These are phyloP conservation scores for Acrossocheilus fasciatus DNA, from an alignment of 2,797 vertebrate species.

Conservation along the genomic window DNA sequence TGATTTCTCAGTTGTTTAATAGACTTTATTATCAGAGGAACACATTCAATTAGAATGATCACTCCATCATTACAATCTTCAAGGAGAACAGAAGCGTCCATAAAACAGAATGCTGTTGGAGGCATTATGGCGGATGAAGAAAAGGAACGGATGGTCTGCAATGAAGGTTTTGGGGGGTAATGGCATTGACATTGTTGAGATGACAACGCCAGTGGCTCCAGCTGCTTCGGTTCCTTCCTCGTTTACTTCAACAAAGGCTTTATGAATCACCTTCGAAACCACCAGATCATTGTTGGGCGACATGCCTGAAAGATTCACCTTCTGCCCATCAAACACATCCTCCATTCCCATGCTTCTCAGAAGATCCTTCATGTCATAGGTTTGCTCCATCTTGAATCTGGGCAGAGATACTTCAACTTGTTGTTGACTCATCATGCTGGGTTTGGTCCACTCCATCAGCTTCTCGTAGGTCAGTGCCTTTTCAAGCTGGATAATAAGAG, in stretches of 20 bases:
- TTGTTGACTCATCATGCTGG: rapidly evolving
- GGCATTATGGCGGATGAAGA: constrained; percentile 86
- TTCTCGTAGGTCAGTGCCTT: background rate
- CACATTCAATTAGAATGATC: background rate
- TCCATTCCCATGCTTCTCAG: constrained; percentile 8
- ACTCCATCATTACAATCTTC: background rate
- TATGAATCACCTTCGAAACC: constrained; percentile 16
- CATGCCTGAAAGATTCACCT: constrained; percentile 11
- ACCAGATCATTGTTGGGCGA: constrained; percentile 1
- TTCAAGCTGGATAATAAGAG: background rate
- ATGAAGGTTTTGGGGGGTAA: constrained; percentile 61
- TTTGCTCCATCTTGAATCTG: background rate
- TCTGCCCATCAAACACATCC: rapidly evolving
- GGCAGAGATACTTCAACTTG: background rate
- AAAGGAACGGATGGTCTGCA: constrained; percentile 90
- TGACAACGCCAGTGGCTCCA: background rate
- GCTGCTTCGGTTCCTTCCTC: constrained; percentile 37
- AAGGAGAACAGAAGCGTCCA: constrained; percentile 69
- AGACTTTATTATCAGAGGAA: background rate
- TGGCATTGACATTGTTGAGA: background rate
- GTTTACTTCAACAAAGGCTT: constrained; percentile 39
- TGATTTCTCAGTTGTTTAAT: background rate
- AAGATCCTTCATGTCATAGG: rapidly evolving
- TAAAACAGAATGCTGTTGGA: constrained; percentile 84
- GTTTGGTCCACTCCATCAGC: background rate